Evolutionary conservation across 1,140 invertebrate genomes (phyloP).

Genomic region (Pinna nobilis): DNA sequence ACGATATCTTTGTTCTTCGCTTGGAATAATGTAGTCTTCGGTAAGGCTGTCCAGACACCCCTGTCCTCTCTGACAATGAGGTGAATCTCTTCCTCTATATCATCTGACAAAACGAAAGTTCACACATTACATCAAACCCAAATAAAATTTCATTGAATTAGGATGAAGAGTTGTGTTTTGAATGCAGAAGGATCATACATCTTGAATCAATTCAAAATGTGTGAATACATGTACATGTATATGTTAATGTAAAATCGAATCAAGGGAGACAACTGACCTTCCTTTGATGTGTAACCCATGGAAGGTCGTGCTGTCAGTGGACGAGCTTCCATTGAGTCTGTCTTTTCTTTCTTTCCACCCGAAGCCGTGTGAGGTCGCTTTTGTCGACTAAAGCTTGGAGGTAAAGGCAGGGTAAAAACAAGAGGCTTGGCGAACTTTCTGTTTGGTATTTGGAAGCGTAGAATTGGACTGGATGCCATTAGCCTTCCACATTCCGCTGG

Average conservation of each 20-base stretch:
- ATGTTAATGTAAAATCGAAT: neutral
- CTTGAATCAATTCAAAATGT: too few species aligned
- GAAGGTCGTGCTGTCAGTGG: slow-evolving; percentile 30
- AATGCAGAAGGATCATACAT: too few species aligned
- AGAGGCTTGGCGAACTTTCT: slow-evolving; percentile 51
- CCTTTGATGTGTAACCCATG: slow-evolving; percentile 12
- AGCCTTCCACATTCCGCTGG: slow-evolving; percentile 48
- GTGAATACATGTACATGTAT: too few species aligned
- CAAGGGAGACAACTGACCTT: neutral
- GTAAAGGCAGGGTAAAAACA: slow-evolving; percentile 51
- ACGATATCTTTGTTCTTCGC: slow-evolving; percentile 63
- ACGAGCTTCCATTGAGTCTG: slow-evolving; percentile 1
- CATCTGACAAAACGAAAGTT: slow-evolving; percentile 26
- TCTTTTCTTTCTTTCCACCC: slow-evolving; percentile 9
- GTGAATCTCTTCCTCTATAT: slow-evolving; percentile 50
- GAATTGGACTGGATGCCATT: slow-evolving; percentile 56
- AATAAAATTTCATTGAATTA: too few species aligned
- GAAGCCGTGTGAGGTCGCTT: slow-evolving; percentile 48
- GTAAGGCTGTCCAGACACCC: slow-evolving; percentile 43
- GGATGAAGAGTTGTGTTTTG: too few species aligned
- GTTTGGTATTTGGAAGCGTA: slow-evolving; percentile 37
- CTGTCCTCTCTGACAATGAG: slow-evolving; percentile 31
- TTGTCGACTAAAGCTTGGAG: slow-evolving; percentile 44
- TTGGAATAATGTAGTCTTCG: slow-evolving; percentile 43
- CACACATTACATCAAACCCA: too few species aligned